Base-by-base conservation (phyloP, 2,797 vertebrate species). In the Pelodytes ibericus region DNA sequence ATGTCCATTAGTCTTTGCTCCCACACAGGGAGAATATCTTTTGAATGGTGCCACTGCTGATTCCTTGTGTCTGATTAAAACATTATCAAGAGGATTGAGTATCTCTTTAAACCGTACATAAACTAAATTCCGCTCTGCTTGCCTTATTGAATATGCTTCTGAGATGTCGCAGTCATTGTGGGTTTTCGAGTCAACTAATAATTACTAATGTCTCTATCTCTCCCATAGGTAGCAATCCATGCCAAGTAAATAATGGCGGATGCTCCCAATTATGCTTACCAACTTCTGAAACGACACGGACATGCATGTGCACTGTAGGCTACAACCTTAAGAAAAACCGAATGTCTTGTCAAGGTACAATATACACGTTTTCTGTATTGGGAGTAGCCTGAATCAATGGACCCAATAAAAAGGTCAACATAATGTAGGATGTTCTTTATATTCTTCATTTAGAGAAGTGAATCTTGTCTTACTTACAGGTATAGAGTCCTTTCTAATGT, bases 261-360 rank as follows among this genome's bases (percentile, higher is more conserved):
- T 99, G 97, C 84, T 96, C 96, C 27, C 97, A 99, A 84, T 95
- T 99, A 75, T 99, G 97, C 77, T 90, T 99, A 74, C 97, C 97
- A 57, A 98, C 95, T 0, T 98, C 97, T 2, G 96, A 99, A 89
- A 96, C 87, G 77, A 95, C 91, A 41, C 93, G 96, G 0, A 97
- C 95, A 24, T 99, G 97, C 75, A 92, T 95, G 77, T 99, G 97
- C 82, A 99, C 97, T 0, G 90, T 98, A 2, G 97, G 97, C 71
- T 99, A 99, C 87, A 95, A 96, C 83, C 88, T 99, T 57, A 92
- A 93, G 0, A 94, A 92, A 51, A 96, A 99, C 83, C 96, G 95
- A 51, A 94, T 96, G 87, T 95, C 95, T 0, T 99, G 97, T 76
- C 95, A 96, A 90, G 97, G 97, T 98, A 87, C 25, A 13, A 22